Conservation (phyloP, 2,888 invertebrate species). For the Ectropis crepuscularia region DNA sequence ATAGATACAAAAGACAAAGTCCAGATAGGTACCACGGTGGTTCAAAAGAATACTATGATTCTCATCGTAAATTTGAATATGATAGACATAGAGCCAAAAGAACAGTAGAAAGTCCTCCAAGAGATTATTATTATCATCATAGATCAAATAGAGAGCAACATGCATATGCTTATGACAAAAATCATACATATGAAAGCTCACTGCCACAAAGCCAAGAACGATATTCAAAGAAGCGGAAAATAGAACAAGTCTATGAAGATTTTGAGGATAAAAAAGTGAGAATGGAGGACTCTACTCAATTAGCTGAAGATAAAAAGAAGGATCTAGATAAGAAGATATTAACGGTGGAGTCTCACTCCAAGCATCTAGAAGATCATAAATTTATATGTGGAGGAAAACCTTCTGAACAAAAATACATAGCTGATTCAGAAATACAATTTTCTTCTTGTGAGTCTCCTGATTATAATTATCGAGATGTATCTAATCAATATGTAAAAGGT, state of each 20-base stretch:
- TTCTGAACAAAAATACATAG: constrained; percentile 11
- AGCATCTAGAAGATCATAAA: constrained; percentile 37
- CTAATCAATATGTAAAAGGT: constrained; percentile 59
- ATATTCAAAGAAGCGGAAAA: constrained; percentile 54
- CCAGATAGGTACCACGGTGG: constrained; percentile 39
- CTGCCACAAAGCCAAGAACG: constrained; percentile 46
- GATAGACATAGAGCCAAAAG: constrained; percentile 44
- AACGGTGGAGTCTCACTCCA: not conserved
- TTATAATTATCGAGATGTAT: constrained; percentile 48
- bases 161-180: constrained; percentile 36
- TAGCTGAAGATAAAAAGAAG: constrained; percentile 1
- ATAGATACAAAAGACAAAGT: constrained; percentile 48
- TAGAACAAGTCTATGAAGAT: constrained; percentile 56
- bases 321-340: constrained; percentile 1
- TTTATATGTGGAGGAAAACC: constrained; percentile 41
- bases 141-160: constrained; percentile 30
- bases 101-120: constrained; percentile 56
- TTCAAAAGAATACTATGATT: constrained; percentile 46
- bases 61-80: constrained; percentile 47
- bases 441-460: constrained; percentile 73
- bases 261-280: constrained; percentile 58
- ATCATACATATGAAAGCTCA: constrained; percentile 39
- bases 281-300: constrained; percentile 41
- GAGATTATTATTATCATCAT: constrained; percentile 48
- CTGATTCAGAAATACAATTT: constrained; percentile 44